A percentile compares a stretch with the other conserved stretches of the same genome.
Evolutionary conservation across 2,113 vertebrate species (phyloP).

Genomic region (Bubo scandiacus): DNA sequence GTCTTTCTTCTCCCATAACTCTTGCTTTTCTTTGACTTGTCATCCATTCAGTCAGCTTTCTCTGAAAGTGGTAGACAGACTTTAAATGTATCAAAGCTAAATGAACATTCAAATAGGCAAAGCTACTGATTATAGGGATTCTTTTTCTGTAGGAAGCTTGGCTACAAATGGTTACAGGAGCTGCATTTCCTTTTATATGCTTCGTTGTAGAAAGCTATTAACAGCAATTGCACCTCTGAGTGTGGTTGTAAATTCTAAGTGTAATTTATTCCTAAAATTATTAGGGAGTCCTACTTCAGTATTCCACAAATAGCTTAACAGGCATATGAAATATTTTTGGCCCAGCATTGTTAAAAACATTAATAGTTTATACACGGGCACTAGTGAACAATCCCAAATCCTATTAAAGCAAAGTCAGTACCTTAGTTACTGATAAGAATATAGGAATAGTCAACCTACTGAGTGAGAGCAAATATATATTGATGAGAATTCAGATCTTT

Average conservation of each 20-base stretch:
- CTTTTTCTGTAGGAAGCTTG: not conserved
- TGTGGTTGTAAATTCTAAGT: not conserved
- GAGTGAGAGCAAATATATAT: not conserved
- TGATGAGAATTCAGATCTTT: not conserved
- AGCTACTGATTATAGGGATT: not conserved
- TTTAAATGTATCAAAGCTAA: not conserved
- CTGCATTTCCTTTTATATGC: not conserved
- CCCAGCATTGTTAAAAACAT: not conserved
- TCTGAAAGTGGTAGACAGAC: not conserved
- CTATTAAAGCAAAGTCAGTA: not conserved
- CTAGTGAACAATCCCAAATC: not conserved
- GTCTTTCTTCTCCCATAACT: not conserved
- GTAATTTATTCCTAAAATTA: not conserved
- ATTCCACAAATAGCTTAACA: not conserved
- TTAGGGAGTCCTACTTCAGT: not conserved
- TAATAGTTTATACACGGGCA: not conserved
- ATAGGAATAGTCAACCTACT: not conserved
- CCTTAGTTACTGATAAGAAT: not conserved
- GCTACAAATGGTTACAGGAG: not conserved
- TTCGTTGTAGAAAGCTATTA: not conserved
- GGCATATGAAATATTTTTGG: not conserved
- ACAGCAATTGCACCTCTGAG: not conserved
- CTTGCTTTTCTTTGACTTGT: not conserved
- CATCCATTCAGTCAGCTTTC: not conserved
- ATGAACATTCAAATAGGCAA: not conserved